Conservation (phyloP, 2,113 vertebrate genomes). For the Anguilla japonica region DNA sequence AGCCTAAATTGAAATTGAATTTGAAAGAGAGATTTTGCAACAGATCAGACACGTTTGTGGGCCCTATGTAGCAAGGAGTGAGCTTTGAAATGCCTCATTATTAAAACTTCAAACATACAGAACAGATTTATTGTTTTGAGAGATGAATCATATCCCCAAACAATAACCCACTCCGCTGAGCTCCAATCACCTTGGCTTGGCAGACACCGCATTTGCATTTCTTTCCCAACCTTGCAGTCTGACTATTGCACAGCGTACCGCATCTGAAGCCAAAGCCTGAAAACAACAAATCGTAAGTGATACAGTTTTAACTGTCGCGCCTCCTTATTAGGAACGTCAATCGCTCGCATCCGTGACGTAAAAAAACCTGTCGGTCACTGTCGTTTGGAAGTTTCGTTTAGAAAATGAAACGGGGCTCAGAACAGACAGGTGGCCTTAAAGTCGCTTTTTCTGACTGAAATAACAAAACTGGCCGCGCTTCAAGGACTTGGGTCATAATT, state of each 20-base stretch:
- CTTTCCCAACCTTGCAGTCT: background rate
- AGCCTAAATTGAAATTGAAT: background rate
- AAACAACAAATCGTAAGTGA: background rate
- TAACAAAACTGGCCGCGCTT: background rate
- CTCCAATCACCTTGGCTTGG: background rate
- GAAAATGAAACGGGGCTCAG: background rate
- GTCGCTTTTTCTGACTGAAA: background rate
- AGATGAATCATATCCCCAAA: background rate
- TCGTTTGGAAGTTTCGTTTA: background rate
- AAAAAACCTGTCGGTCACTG: background rate
- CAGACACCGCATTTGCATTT: background rate
- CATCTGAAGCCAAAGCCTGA: background rate
- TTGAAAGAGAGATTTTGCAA: background rate
- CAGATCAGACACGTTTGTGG: background rate
- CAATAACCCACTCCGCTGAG: background rate
- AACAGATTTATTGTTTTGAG: slow-evolving; percentile 3
- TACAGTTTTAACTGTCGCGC: background rate
- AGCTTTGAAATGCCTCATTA: background rate
- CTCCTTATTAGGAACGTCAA: too few relatives aligned
- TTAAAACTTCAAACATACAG: background rate
- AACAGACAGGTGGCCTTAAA: background rate
- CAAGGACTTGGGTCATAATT: background rate
- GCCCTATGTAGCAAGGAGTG: background rate
- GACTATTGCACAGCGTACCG: background rate
- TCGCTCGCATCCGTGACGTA: too few relatives aligned